These are phyloP conservation scores for Helicolenus hilgendorfi DNA, from an alignment of 2,797 vertebrate genomes.

Conservation along the genomic window DNA sequence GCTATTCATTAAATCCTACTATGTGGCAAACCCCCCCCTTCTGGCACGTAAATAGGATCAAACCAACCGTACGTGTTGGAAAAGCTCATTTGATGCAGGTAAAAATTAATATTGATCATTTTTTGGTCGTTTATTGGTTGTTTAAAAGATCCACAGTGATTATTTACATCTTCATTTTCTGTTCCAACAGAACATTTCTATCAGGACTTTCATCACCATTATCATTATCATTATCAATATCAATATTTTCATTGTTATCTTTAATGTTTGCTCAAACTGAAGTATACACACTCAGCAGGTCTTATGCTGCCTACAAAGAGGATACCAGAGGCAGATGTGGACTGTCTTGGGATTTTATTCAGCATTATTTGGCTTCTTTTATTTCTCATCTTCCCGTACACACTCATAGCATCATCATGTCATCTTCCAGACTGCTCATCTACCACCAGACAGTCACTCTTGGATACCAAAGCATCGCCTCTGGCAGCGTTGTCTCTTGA, in stretches of 20 bases:
- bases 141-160: background rate
- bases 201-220: background rate
- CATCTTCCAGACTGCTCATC: constrained; percentile 71
- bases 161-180: background rate
- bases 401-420: constrained; percentile 51
- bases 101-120: background rate
- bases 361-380: constrained; percentile 64
- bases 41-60: background rate
- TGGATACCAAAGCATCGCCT: constrained; percentile 90
- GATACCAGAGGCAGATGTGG: constrained; percentile 36
- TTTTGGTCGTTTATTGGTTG: background rate
- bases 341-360: constrained; percentile 36
- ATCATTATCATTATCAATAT: background rate
- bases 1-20: background rate
- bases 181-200: background rate
- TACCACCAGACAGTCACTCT: constrained; percentile 82
- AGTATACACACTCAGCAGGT: background rate
- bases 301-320: constrained; percentile 34
- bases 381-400: constrained; percentile 46
- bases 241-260: background rate
- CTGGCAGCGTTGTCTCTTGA: constrained; percentile 79
- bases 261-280: constrained; percentile 9
- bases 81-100: background rate
- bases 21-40: background rate
- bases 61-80: background rate